These are phyloP conservation scores for Todiramphus chloris DNA, from an alignment of 2,113 vertebrate species.

Conservation along the genomic window DNA sequence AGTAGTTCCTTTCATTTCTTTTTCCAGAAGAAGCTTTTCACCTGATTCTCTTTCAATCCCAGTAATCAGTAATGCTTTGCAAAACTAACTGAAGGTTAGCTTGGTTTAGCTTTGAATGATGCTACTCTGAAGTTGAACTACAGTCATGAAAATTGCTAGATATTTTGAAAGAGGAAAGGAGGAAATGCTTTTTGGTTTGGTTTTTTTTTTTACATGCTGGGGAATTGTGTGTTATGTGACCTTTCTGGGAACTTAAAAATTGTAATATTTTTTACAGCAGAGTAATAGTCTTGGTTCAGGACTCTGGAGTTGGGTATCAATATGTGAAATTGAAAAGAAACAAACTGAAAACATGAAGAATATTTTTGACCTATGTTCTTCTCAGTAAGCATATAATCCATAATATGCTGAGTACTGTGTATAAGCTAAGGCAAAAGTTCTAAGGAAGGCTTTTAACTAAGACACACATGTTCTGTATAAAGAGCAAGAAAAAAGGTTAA, in stretches of 20 bases:
- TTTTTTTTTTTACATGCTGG: neutral
- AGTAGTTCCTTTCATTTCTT: neutral
- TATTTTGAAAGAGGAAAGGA: neutral
- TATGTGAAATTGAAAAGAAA: neutral
- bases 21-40: neutral
- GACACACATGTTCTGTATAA: neutral
- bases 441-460: neutral
- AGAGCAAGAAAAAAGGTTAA: neutral
- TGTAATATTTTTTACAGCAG: neutral
- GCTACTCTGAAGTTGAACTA: neutral
- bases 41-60: neutral
- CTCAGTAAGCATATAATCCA: accelerated
- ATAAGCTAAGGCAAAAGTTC: neutral
- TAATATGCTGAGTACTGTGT: neutral
- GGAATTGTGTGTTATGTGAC: neutral
- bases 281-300: neutral
- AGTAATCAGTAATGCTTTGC: neutral
- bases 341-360: neutral
- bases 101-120: neutral
- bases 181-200: neutral
- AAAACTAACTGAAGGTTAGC: neutral
- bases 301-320: neutral
- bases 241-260: neutral
- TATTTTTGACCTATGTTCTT: neutral
- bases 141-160: neutral